A percentile compares a stretch with the other conserved stretches of the same genome.
Evolutionary conservation across 2,113 vertebrate species (phyloP).

Genomic region (Bubo blakistoni): DNA sequence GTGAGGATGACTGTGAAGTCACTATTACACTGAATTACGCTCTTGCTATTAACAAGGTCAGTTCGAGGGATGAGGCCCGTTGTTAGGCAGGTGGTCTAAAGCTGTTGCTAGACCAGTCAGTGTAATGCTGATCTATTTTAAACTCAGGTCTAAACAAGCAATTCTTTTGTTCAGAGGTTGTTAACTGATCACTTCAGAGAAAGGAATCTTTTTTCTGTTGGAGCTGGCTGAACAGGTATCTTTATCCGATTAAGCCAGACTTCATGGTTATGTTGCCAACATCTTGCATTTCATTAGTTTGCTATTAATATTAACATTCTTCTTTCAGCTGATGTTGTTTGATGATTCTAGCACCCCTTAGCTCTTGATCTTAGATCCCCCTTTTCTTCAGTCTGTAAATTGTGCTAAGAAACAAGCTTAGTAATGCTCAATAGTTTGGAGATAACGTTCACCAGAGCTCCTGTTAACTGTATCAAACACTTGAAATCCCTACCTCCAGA

Average conservation of each 20-base stretch:
- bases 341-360: background rate
- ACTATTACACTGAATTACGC: slow-evolving; percentile 85
- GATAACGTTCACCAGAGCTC: background rate
- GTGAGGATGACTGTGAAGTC: slow-evolving; percentile 81
- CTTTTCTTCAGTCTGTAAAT: background rate
- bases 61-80: background rate
- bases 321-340: background rate
- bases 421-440: background rate
- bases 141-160: background rate
- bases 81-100: background rate
- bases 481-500: background rate
- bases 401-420: background rate
- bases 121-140: background rate
- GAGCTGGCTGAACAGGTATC: background rate
- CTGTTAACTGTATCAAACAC: background rate
- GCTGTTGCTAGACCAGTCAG: background rate
- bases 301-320: background rate
- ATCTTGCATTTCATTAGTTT: background rate
- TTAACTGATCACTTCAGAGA: background rate
- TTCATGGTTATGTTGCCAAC: background rate
- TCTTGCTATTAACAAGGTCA: slow-evolving; percentile 74
- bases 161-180: background rate
- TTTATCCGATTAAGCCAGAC: background rate
- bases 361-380: background rate
- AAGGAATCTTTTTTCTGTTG: background rate